These are phyloP conservation scores for Chauna torquata DNA, from an alignment of 2,113 vertebrate genomes.

Conservation along the genomic window DNA sequence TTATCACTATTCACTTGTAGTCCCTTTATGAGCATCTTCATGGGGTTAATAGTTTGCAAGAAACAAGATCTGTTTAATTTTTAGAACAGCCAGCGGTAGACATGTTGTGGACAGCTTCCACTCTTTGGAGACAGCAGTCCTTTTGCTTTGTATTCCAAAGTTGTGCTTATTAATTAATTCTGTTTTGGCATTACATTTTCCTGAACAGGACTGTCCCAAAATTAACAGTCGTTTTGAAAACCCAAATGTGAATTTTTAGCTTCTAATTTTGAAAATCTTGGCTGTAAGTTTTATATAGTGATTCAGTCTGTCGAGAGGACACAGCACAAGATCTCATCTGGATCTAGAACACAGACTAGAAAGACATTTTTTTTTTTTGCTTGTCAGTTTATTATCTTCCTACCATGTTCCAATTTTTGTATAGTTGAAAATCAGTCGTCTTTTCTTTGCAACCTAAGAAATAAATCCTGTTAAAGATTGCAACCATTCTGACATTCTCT, in stretches of 20 bases:
- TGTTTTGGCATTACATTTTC: neutral
- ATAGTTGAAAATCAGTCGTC: slow-evolving; percentile 12
- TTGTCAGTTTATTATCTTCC: slow-evolving; percentile 22
- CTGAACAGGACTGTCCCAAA: neutral
- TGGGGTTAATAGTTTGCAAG: neutral
- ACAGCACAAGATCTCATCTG: neutral
- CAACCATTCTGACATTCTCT: neutral
- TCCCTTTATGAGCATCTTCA: neutral
- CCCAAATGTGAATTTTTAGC: neutral
- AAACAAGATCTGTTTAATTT: neutral
- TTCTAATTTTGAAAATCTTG: slow-evolving; percentile 33
- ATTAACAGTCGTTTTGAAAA: slow-evolving; percentile 25
- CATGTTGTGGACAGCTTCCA: neutral
- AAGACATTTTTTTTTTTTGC: slow-evolving; percentile 22
- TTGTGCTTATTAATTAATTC: neutral
- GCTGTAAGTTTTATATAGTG: neutral
- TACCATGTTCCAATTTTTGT: slow-evolving; percentile 1
- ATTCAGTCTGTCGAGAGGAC: slow-evolving; percentile 4
- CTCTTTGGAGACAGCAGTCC: neutral
- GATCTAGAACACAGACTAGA: neutral
- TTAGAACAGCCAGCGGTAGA: neutral
- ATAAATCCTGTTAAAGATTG: neutral
- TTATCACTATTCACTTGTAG: neutral
- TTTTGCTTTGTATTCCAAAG: neutral
- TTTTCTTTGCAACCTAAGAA: slow-evolving; percentile 21